These are phyloP conservation scores for Leuctra nigra DNA, from an alignment of 2,888 invertebrate genomes.

Conservation along the genomic window DNA sequence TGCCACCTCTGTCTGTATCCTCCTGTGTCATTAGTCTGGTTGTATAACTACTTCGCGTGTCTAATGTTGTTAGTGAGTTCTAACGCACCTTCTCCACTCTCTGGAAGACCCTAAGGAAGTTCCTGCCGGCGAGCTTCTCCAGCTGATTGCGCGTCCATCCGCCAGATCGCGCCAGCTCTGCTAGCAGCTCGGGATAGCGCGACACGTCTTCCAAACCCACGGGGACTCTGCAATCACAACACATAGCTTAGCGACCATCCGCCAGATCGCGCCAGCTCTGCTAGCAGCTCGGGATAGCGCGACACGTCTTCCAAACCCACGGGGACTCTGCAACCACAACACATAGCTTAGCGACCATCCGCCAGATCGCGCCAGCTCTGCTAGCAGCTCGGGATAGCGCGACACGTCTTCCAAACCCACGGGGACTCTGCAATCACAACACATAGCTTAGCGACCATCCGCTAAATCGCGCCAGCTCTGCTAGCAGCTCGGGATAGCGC, in stretches of 20 bases:
- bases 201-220: constrained; percentile 42
- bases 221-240: constrained; percentile 40
- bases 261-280: constrained; percentile 37
- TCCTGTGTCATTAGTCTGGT: too few species aligned
- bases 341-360: constrained; percentile 39
- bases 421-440: constrained; percentile 40
- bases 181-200: constrained; percentile 41
- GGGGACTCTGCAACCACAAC: constrained; percentile 40
- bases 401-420: constrained; percentile 42
- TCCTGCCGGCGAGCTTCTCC: constrained; percentile 41
- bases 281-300: constrained; percentile 41
- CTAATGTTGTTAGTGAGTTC: neutral
- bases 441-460: constrained; percentile 39
- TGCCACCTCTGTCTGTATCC: too few species aligned
- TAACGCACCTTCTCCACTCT: constrained; percentile 37
- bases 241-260: constrained; percentile 39
- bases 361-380: constrained; percentile 37
- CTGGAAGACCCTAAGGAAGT: constrained; percentile 40
- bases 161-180: constrained; percentile 37
- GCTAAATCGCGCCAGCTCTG: constrained; percentile 37
- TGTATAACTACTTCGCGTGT: too few species aligned
- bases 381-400: constrained; percentile 41
- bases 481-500: constrained; percentile 41
- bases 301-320: constrained; percentile 42
- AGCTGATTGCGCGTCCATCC: constrained; percentile 40